phyloP scores from a whole-genome alignment of 2,888 invertebrate species.

The Eupithecia tripunctaria region DNA sequence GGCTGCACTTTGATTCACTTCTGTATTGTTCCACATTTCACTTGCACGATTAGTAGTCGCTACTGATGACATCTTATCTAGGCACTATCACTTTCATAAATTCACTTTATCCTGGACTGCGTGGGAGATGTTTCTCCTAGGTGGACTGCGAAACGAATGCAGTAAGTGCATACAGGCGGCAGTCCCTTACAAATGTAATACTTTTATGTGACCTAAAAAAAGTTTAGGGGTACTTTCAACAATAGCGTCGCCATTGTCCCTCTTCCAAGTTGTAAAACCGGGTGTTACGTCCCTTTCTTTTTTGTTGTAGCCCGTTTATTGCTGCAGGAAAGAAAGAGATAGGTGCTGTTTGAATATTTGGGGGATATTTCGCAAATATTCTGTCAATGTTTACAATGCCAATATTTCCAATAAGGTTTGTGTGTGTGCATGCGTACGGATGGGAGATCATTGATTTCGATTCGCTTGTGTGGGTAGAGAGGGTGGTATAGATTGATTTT shows the following conservation, averaged over 20 bases:
- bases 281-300: conserved; percentile 63
- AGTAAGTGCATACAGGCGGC: conserved; percentile 74
- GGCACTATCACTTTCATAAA: conserved; percentile 58
- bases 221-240: conserved; percentile 82
- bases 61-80: conserved; percentile 65
- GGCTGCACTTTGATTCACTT: conserved; percentile 65
- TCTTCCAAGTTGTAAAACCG: conserved; percentile 76
- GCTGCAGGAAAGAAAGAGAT: conserved; percentile 59
- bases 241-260: conserved; percentile 82
- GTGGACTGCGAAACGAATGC: conserved; percentile 81
- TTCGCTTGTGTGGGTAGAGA: conserved; percentile 69
- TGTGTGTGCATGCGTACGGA: conserved; percentile 63
- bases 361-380: conserved; percentile 78
- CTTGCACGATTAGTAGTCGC: conserved; percentile 71
- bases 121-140: conserved; percentile 74
- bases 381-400: conserved; percentile 81
- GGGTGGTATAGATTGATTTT: conserved; percentile 83
- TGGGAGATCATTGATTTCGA: conserved; percentile 68
- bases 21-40: conserved; percentile 76
- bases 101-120: conserved; percentile 62
- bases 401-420: conserved; percentile 76
- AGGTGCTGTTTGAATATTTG: conserved; percentile 58
- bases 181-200: conserved; percentile 82
- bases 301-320: conserved; percentile 44
- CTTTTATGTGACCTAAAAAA: conserved; percentile 84